phyloP scores from a whole-genome alignment of 2,797 vertebrate species.

The Somateria mollissima region DNA sequence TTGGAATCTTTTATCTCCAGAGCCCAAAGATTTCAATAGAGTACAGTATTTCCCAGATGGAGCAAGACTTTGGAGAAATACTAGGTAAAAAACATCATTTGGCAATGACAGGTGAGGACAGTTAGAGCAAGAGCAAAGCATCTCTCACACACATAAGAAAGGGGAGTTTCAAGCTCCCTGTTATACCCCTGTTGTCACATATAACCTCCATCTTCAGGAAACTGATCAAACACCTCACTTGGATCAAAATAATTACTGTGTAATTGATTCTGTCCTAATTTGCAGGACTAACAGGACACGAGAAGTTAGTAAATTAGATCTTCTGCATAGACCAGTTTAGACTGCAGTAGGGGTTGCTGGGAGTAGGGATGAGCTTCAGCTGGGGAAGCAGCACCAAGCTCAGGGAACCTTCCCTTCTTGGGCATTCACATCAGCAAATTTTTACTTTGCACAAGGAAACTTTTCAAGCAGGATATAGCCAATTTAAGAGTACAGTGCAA shows the following conservation, averaged over 20 bases:
- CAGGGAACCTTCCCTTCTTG: not conserved
- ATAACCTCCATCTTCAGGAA: not conserved
- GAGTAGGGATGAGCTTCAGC: not conserved
- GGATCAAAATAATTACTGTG: not conserved
- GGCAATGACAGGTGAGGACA: not conserved
- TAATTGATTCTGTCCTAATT: not conserved
- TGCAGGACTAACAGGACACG: not conserved
- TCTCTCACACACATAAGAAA: not conserved
- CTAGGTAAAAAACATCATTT: not conserved
- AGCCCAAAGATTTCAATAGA: not conserved
- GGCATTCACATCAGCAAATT: not conserved
- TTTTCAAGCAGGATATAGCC: not conserved
- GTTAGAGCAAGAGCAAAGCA: not conserved
- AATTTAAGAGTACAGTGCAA: not conserved
- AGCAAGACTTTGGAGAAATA: not conserved
- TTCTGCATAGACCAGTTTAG: not conserved
- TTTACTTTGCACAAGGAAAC: not conserved
- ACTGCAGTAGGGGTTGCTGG: accelerated
- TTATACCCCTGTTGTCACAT: not conserved
- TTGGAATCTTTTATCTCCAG: not conserved
- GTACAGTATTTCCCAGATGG: not conserved
- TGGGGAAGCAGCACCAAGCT: not conserved
- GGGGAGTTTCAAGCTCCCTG: not conserved
- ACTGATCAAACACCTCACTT: not conserved
- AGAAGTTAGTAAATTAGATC: not conserved